phyloP scores from a whole-genome alignment of 2,888 invertebrate genomes.

The Xylocampa areola region DNA sequence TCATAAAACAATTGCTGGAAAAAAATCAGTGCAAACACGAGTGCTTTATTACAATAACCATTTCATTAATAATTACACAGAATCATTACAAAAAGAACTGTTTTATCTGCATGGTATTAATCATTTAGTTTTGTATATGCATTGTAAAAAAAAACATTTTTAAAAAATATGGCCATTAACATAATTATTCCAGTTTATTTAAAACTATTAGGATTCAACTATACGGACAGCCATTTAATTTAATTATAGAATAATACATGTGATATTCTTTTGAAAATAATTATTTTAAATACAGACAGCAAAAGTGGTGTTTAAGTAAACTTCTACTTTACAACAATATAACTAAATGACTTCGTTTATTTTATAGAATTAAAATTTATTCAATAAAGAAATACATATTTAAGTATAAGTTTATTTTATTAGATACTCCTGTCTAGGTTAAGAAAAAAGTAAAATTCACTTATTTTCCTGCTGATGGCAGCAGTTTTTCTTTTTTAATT shows the following conservation, averaged over 20 bases:
- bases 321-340: background rate
- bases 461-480: too few species aligned
- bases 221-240: slow-evolving; percentile 20
- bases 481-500: too few species aligned
- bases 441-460: too few species aligned
- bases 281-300: background rate
- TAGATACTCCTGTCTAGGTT: too few species aligned
- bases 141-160: background rate
- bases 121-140: background rate
- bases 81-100: background rate
- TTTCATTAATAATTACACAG: background rate
- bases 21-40: background rate
- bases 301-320: background rate
- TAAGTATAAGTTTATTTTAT: too few species aligned
- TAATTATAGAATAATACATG: background rate
- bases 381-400: too few species aligned
- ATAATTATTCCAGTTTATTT: background rate
- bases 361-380: too few species aligned
- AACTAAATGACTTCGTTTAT: background rate
- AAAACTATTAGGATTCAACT: slow-evolving; percentile 32
- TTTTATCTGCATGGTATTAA: background rate
- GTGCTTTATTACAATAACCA: slow-evolving; percentile 2
- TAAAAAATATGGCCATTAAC: background rate
- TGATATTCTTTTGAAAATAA: background rate
- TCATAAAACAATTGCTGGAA: slow-evolving; percentile 2